Conservation (phyloP, 2,113 vertebrate genomes). For the Platanista minor region DNA sequence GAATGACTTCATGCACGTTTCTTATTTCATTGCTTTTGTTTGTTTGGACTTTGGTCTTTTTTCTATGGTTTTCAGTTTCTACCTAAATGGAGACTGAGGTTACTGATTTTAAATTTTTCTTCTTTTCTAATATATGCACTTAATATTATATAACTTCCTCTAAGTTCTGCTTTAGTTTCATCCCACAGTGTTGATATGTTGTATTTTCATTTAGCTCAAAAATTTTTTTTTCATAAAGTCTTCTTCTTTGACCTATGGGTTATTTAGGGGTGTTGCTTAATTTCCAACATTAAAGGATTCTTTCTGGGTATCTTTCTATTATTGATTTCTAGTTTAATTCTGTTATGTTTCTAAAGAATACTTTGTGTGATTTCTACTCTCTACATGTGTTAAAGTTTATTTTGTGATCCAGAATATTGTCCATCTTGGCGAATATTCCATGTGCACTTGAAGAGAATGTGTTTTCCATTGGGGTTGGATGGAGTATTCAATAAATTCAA, state of each 20-base stretch:
- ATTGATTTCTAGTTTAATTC: neutral
- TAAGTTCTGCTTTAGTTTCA: neutral
- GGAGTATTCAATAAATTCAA: neutral
- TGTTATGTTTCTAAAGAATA: neutral
- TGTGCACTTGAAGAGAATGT: neutral
- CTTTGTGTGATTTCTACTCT: neutral
- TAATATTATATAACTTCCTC: neutral
- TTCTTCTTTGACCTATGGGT: neutral
- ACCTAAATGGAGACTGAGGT: neutral
- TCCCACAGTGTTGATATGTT: neutral
- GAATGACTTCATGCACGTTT: neutral
- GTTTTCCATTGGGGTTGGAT: neutral
- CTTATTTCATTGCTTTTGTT: neutral
- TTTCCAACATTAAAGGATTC: neutral
- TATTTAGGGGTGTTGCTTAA: neutral
- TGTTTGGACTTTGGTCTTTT: neutral
- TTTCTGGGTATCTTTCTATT: neutral
- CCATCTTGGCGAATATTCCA: neutral
- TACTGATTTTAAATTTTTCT: neutral
- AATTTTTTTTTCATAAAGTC: fast-evolving
- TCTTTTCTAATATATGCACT: neutral
- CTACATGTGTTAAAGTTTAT: neutral
- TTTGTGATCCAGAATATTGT: neutral
- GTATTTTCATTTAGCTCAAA: neutral
- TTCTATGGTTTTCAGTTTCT: neutral